phyloP scores from a whole-genome alignment of 2,797 vertebrate genomes.

The Octomys mimax region DNA sequence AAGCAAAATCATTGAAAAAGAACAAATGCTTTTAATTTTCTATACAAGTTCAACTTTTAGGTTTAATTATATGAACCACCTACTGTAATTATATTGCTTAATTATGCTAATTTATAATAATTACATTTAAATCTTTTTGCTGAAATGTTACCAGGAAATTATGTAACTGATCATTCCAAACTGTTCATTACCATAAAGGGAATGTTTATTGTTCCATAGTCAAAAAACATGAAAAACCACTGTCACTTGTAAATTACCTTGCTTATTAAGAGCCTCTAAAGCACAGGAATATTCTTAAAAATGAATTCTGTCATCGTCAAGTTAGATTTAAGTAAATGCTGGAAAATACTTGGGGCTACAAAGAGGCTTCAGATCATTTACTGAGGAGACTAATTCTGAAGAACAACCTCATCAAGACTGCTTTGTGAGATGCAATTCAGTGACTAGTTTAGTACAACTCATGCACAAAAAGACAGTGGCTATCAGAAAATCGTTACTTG shows the following conservation, averaged over 20 bases:
- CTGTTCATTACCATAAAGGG: slow-evolving; percentile 59
- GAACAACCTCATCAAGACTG: background rate
- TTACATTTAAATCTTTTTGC: slow-evolving; percentile 66
- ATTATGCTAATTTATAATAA: slow-evolving; percentile 76
- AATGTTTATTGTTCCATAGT: slow-evolving; percentile 49
- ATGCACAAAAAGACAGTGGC: background rate
- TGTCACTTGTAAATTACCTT: slow-evolving; percentile 51
- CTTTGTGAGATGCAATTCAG: background rate
- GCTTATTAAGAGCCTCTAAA: slow-evolving; percentile 28
- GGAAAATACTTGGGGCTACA: background rate
- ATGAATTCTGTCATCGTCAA: slow-evolving; percentile 1
- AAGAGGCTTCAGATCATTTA: background rate
- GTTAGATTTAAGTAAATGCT: background rate
- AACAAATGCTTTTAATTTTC: slow-evolving; percentile 71
- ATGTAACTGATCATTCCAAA: slow-evolving; percentile 62
- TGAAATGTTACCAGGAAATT: slow-evolving; percentile 62
- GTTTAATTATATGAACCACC: slow-evolving; percentile 71
- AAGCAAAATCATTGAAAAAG: slow-evolving; percentile 60
- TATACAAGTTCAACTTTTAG: slow-evolving; percentile 66
- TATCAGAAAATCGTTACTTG: background rate
- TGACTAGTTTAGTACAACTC: background rate
- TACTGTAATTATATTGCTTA: slow-evolving; percentile 68
- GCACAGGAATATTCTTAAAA: slow-evolving; percentile 30
- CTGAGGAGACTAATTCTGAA: background rate
- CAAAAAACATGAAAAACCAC: slow-evolving; percentile 57